phyloP scores from a whole-genome alignment of 2,888 invertebrate genomes.

The Aspidiotus rigidus region DNA sequence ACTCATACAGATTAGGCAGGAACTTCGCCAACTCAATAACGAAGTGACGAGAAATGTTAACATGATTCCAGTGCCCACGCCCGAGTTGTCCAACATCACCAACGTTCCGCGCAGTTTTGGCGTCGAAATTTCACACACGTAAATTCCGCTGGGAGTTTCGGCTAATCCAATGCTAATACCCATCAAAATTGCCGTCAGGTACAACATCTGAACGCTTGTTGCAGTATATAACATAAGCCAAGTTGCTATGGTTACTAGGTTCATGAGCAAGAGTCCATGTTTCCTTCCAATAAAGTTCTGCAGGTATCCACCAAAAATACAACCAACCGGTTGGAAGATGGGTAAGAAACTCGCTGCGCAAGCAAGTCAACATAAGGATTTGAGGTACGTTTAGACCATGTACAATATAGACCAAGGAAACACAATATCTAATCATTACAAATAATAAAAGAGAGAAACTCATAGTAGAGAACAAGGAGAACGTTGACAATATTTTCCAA shows the following conservation, averaged over 20 bases:
- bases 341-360: not conserved
- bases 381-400: too few relatives aligned
- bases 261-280: not conserved
- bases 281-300: not conserved
- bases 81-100: not conserved
- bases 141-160: not conserved
- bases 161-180: not conserved
- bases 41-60: not conserved
- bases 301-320: not conserved
- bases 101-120: not conserved
- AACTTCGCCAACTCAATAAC: not conserved
- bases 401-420: too few relatives aligned
- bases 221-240: not conserved
- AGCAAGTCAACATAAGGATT: not conserved
- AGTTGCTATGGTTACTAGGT: not conserved
- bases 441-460: too few relatives aligned
- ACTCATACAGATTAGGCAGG: too few relatives aligned
- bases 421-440: too few relatives aligned
- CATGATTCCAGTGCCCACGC: not conserved
- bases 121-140: not conserved
- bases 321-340: not conserved
- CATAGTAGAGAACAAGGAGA: too few relatives aligned
- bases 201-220: not conserved
- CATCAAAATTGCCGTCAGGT: not conserved
- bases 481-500: too few relatives aligned